These are phyloP conservation scores for Anastatus disparis DNA, from an alignment of 1,140 invertebrate genomes.

Conservation along the genomic window DNA sequence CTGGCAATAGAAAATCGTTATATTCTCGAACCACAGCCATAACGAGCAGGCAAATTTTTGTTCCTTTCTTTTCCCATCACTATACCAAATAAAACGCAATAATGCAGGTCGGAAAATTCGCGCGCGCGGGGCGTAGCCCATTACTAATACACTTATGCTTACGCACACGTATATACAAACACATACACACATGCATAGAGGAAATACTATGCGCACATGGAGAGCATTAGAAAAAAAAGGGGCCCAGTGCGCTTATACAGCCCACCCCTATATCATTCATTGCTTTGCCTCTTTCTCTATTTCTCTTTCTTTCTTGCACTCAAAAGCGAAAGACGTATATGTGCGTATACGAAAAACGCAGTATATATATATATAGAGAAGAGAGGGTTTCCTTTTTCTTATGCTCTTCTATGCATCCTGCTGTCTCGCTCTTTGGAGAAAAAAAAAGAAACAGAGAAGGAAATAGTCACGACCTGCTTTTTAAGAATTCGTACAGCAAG, in stretches of 20 bases:
- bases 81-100: too few species aligned
- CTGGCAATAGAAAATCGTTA: too few species aligned
- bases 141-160: too few species aligned
- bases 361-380: too few species aligned
- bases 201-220: neutral
- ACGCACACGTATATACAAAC: too few species aligned
- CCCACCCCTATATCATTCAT: neutral
- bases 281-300: neutral
- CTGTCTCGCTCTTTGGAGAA: neutral
- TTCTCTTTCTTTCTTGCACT: neutral
- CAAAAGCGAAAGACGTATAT: too few species aligned
- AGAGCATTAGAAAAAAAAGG: constrained; percentile 6
- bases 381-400: constrained; percentile 10
- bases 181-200: neutral
- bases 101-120: constrained; percentile 26
- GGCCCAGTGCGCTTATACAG: neutral
- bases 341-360: too few species aligned
- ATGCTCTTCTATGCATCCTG: neutral
- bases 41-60: too few species aligned
- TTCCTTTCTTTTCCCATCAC: too few species aligned
- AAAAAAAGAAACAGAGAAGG: neutral
- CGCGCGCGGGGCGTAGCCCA: constrained; percentile 17
- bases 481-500: constrained; percentile 35
- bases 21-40: too few species aligned
- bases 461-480: constrained; percentile 28